Base-by-base conservation (phyloP, 1,140 invertebrate genomes). In the Atta colombica region DNA sequence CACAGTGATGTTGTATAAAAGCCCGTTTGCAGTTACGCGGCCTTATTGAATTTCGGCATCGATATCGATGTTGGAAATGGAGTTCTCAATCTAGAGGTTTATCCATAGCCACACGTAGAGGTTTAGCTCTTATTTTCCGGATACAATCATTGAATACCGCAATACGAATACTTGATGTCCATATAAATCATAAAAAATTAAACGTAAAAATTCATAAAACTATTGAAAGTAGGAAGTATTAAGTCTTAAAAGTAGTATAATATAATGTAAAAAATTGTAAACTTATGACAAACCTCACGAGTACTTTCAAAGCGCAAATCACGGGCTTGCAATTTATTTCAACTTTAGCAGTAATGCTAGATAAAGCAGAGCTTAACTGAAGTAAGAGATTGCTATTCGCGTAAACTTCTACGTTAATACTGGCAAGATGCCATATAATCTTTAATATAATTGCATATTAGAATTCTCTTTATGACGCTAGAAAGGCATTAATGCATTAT, bases 21-120 rank as follows among this genome's bases (percentile, higher is more conserved):
- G 72, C 25, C 28, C 63, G 82, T 35, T 69, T 68, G 71, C 77
- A 86, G 49, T 80, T 84, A 89, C 82, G 69, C 72, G 58, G 69
- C 63, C 84, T 89, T 89, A 89, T 89, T 89, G 87, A 89, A 89
- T 89, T 89, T 87, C 82, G 66, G 51, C 74, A 86, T 86, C 88
- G 72, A 49, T 85, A 78, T 28, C 82, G 74, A n/a, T 49, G 28
- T 16, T 65, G 72, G 61, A 85, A 85, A 77, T 85, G 16, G 82
- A 84, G 69, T 69, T 84, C 69, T 84, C 80, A 84, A 84, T 74
- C 80, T 84, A 84, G 55, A 16, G 66, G 69, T 84, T 84, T 84
- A 84, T 75, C 25, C 80, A 61, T 61, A 65, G 28, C 69, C 69
- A 31, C 53, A 39, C 25, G 55, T 60, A 25, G 25, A 25, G 25